phyloP scores from a whole-genome alignment of 1,140 invertebrate species.

The Thaumatotibia leucotreta region DNA sequence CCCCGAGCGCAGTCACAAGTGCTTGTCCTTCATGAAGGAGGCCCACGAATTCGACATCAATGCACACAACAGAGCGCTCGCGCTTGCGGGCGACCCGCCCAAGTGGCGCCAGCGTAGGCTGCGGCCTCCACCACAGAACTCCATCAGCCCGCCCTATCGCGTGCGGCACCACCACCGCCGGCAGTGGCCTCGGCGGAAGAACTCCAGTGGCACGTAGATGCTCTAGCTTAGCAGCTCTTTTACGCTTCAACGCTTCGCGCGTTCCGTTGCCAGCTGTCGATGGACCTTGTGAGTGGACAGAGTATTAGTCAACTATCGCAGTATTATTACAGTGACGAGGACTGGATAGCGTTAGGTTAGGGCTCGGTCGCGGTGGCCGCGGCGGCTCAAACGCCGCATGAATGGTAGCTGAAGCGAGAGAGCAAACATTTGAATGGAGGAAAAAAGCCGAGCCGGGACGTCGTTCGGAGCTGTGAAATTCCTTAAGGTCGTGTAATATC shows the following conservation, averaged over 20 bases:
- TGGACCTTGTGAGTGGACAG: slow-evolving; percentile 71
- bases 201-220: slow-evolving; percentile 65
- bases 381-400: slow-evolving; percentile 57
- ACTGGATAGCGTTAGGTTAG: slow-evolving; percentile 71
- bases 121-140: slow-evolving; percentile 52
- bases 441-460: slow-evolving; percentile 57
- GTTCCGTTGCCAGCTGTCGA: slow-evolving; percentile 69
- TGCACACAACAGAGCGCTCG: slow-evolving; percentile 58
- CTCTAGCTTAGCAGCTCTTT: slow-evolving; percentile 56
- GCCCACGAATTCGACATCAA: slow-evolving; percentile 65
- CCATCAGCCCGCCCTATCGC: slow-evolving; percentile 53
- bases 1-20: slow-evolving; percentile 51
- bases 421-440: slow-evolving; percentile 68
- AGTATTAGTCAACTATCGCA: slow-evolving; percentile 76
- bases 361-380: slow-evolving; percentile 58
- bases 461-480: slow-evolving; percentile 70
- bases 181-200: slow-evolving; percentile 57
- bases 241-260: slow-evolving; percentile 70
- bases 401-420: slow-evolving; percentile 70
- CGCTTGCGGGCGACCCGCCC: slow-evolving; percentile 45
- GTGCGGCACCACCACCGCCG: slow-evolving; percentile 63
- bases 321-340: slow-evolving; percentile 75
- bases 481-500: slow-evolving; percentile 70
- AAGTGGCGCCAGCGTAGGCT: slow-evolving; percentile 62
- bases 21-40: slow-evolving; percentile 63